Base-by-base conservation (phyloP, 1,140 invertebrate genomes). In the Meloidogyne floridensis region DNA sequence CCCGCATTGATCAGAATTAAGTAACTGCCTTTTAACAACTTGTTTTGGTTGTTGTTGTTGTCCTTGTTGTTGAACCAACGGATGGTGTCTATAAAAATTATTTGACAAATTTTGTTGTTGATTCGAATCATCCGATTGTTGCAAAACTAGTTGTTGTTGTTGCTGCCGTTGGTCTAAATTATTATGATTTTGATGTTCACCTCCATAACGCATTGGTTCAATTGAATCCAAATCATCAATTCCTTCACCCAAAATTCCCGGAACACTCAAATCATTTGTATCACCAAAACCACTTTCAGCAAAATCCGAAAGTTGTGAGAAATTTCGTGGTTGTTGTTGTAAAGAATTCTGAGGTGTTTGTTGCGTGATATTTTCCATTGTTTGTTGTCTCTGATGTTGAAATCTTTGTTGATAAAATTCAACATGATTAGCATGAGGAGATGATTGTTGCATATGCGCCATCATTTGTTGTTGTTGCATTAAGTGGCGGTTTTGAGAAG, bases 231-330 rank as follows among this genome's bases (percentile, higher is more conserved):
- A 75, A 65, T 75, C 72, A 51, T 81, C 80, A 54, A 56, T 51
- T 18, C 47, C 53, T 59, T 80, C 72, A 32, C 59, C 54, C 13
- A 42, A 72, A 20, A 74, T 80, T 13, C 43, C 53, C 2, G 72
- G 72, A 56, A 74, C 72, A 13, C 56, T 56, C 8, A 80, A 51
- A 59, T 80, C 79, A 65, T 65, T 18, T 13, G 59, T 15, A 56
- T 80, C 79, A 51, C 59, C 80, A 3, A 79, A 53, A 13, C 77
- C 77, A 32, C 43, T 15, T 72, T 77, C 74, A 18, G 75, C 74
- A 77, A 79, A 80, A 53, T 81, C 80, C 6, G 72, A 74, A 51
- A 81, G 47, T 81, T 81, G 80, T 6, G 80, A 69, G 75, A 81
- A 81, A 54, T 75, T 72, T 20, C 47, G 42, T 42, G 72, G 11